Evolutionary conservation across 2,113 vertebrate species (phyloP), one percentile per base, ranked within the genome.

Genomic region (Buteo buteo): DNA sequence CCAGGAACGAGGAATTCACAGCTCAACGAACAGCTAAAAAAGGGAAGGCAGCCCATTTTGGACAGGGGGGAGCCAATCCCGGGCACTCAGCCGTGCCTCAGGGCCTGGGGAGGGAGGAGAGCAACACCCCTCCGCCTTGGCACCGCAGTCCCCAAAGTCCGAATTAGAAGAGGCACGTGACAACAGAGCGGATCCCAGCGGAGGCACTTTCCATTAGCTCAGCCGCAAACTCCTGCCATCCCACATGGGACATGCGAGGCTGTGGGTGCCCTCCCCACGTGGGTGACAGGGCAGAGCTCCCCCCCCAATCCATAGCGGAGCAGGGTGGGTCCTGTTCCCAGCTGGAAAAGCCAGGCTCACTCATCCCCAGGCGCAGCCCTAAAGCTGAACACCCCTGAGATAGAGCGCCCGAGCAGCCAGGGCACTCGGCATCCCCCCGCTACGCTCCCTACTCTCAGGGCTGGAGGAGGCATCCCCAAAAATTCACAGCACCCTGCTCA

Each of bases 11-110:
- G 98, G 98, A 98, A 99, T 99, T 98, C 97, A 98, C 97, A 95
- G 98, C 98, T 98, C 98, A 96, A 97, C 98, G 92, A 98, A 99
- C 98, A 98, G 98, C 98, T 99, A 99, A 99, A 99, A 99, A 99
- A 99, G 98, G 99, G 98, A 99, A 99, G 98, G 98, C 98, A 99
- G 98, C 98, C 99, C 98, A 98, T 99, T 98, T 98, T 98, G 98
- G 98, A 98, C 98, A 98, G 98, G 96, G 97, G 97, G 97, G 97
- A 98, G 98, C 98, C 98, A 99, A 99, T 99, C 96, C 94, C 12
- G 65, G 95, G 97, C 97, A 97, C 98, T 98, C 97, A 97, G 97
- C 97, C 55, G 69, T 97, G 98, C 98, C 97, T 98, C 82, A 89
- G 80, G 80, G 88, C 91, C 82, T 11, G 9, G 61, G 52, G 90